These are phyloP conservation scores for Hermodice carunculata DNA, from an alignment of 2,888 invertebrate species.

Conservation along the genomic window DNA sequence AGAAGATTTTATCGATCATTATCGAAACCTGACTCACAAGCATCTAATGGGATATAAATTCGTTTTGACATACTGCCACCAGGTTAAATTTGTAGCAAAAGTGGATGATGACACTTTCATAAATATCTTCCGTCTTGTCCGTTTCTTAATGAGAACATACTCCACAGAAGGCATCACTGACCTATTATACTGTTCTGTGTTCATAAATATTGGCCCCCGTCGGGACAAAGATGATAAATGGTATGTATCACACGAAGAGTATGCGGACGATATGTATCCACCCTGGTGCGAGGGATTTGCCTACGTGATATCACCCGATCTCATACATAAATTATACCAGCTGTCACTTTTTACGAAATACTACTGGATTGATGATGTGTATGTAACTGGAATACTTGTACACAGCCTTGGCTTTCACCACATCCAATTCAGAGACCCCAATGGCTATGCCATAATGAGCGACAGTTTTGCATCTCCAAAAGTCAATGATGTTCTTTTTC, in stretches of 20 bases:
- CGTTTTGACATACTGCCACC: slow-evolving; percentile 57
- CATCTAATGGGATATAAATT: slow-evolving; percentile 58
- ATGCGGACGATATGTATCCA: slow-evolving; percentile 43
- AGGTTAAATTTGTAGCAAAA: slow-evolving; percentile 46
- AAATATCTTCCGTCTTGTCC: slow-evolving; percentile 74
- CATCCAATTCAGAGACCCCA: slow-evolving; percentile 4
- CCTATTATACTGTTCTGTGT: slow-evolving; percentile 49
- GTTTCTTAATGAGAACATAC: slow-evolving; percentile 37
- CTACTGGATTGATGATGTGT: slow-evolving; percentile 59
- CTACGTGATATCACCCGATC: slow-evolving; percentile 44
- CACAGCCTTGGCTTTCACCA: slow-evolving; percentile 33
- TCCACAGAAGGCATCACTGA: slow-evolving; percentile 32
- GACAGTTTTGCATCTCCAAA: neutral
- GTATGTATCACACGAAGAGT: slow-evolving; percentile 38
- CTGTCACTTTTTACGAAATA: slow-evolving; percentile 38
- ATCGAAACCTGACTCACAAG: slow-evolving; percentile 65
- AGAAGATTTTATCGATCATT: slow-evolving; percentile 60
- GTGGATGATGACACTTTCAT: slow-evolving; percentile 62
- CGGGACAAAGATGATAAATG: slow-evolving; percentile 45
- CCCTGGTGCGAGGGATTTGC: slow-evolving; percentile 54
- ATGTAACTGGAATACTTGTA: slow-evolving; percentile 51
- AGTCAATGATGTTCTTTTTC: neutral
- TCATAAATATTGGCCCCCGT: slow-evolving; percentile 34
- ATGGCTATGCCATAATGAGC: slow-evolving; percentile 10
- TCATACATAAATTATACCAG: slow-evolving; percentile 34